Evolutionary conservation across 2,888 invertebrate species (phyloP).

Genomic region (Slavum lentiscoides): DNA sequence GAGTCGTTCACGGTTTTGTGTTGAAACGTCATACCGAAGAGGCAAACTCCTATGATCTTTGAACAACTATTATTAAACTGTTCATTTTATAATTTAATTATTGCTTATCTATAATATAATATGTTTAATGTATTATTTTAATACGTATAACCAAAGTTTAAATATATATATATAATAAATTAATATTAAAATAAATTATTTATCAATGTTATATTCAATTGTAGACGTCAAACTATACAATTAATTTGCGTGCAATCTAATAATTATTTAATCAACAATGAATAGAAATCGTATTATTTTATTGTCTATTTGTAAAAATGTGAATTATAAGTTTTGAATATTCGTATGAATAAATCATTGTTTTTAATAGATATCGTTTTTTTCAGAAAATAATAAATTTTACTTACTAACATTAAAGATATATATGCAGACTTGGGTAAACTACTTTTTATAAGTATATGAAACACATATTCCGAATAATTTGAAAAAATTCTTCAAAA

Average conservation of each 20-base stretch:
- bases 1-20: constrained; percentile 66
- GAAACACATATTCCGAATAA: no score
- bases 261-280: constrained; percentile 28
- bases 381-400: constrained; percentile 19
- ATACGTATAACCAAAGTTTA: background rate
- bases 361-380: constrained; percentile 29
- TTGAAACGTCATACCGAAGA: constrained; percentile 66
- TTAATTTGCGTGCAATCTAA: constrained; percentile 28
- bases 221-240: constrained; percentile 6
- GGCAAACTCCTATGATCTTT: constrained; percentile 57
- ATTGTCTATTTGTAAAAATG: constrained; percentile 21
- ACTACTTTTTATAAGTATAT: no score
- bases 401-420: background rate
- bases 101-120: constrained; percentile 4
- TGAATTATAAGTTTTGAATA: constrained; percentile 23
- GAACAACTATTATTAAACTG: constrained; percentile 27
- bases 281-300: constrained; percentile 29
- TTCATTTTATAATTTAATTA: constrained; percentile 23
- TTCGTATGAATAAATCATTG: constrained; percentile 26
- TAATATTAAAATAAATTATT: constrained; percentile 2
- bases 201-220: constrained; percentile 23
- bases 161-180: constrained; percentile 4
- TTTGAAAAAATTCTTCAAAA: no score
- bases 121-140: background rate
- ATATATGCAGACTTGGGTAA: no score